Evolutionary conservation across 2,113 vertebrate species (phyloP).

Genomic region (Chaetodon auriga): DNA sequence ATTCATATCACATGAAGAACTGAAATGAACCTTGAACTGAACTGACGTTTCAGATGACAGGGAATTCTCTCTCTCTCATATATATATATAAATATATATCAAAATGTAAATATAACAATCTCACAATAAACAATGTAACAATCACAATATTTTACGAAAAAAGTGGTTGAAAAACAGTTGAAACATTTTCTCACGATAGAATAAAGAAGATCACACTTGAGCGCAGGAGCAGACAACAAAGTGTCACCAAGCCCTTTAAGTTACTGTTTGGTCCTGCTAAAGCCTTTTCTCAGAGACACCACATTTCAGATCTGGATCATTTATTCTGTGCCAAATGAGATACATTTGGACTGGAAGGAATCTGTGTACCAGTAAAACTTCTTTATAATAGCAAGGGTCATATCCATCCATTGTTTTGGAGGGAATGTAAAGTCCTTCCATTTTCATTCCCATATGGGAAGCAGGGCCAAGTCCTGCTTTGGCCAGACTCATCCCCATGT

Average conservation of each 20-base stretch:
- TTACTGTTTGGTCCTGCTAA: not conserved
- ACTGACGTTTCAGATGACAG: too few relatives aligned
- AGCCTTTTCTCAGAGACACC: too few relatives aligned
- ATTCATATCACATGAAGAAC: too few relatives aligned
- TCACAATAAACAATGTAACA: too few relatives aligned
- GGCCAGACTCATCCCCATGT: conserved; percentile 86
- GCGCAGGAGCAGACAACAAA: too few relatives aligned
- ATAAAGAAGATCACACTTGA: not conserved
- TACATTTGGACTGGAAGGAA: conserved; percentile 81
- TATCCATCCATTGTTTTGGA: conserved; percentile 52
- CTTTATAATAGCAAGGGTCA: conserved; percentile 85
- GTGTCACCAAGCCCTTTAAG: too few relatives aligned
- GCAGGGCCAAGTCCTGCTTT: conserved; percentile 74
- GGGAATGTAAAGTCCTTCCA: conserved; percentile 60
- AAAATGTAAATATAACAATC: too few relatives aligned
- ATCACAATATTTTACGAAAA: too few relatives aligned
- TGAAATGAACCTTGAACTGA: too few relatives aligned
- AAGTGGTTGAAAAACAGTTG: not conserved
- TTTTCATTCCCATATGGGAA: conserved; percentile 77
- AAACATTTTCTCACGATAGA: not conserved
- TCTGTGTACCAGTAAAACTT: conserved; percentile 86
- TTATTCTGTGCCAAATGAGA: conserved; percentile 85
- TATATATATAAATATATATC: too few relatives aligned
- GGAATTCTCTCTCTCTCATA: too few relatives aligned
- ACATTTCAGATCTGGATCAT: conserved; percentile 73